phyloP scores from a whole-genome alignment of 2,797 vertebrate genomes.

The Borostomias antarcticus region DNA sequence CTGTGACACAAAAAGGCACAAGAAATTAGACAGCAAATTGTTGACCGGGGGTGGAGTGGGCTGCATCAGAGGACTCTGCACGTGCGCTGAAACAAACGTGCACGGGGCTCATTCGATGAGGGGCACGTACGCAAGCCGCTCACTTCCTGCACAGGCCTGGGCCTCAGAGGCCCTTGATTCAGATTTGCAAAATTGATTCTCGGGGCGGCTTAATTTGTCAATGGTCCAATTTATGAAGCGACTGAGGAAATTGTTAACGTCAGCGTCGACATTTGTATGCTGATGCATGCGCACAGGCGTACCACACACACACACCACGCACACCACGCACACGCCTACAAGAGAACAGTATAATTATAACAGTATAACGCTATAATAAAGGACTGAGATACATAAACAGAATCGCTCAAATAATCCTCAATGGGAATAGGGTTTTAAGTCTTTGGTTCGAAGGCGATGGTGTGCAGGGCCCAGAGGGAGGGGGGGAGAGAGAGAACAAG shows the following conservation, averaged over 20 bases:
- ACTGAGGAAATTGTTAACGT: background rate
- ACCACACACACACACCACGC: background rate
- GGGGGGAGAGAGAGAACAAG: too few species aligned
- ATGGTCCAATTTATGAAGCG: background rate
- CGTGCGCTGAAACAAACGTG: background rate
- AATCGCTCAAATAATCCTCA: background rate
- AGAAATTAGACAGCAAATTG: background rate
- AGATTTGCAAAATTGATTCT: background rate
- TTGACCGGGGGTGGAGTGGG: background rate
- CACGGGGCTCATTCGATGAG: background rate
- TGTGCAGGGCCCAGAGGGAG: background rate
- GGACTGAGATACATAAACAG: background rate
- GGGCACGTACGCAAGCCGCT: background rate
- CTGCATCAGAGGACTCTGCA: background rate
- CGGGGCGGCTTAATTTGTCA: background rate
- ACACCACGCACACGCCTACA: too few species aligned
- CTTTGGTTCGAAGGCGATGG: background rate
- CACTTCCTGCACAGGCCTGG: background rate
- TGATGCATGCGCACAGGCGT: background rate
- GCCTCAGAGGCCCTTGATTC: background rate
- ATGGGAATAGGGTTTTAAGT: background rate
- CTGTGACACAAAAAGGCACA: background rate
- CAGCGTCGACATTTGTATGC: background rate
- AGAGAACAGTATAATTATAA: too few species aligned
- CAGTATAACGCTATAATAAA: background rate